These are phyloP conservation scores for Aphodius sticticus DNA, from an alignment of 2,888 invertebrate genomes.

Conservation along the genomic window DNA sequence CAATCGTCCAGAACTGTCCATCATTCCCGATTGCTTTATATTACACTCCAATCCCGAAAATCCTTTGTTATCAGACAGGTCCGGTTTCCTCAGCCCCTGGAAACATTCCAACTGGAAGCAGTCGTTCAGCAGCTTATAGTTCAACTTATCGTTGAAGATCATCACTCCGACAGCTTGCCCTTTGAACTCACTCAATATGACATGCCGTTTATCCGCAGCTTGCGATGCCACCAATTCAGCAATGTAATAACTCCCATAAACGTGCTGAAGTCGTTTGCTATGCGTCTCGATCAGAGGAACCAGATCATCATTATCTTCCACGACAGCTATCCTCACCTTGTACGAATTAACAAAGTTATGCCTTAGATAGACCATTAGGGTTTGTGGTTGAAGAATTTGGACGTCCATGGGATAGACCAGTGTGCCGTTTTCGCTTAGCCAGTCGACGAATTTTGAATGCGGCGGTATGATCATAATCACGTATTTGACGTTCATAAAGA, in stretches of 20 bases:
- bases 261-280: constrained; percentile 61
- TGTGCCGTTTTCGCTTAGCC: constrained; percentile 51
- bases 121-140: constrained; percentile 67
- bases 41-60: background rate
- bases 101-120: constrained; percentile 69
- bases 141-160: constrained; percentile 67
- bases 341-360: constrained; percentile 52
- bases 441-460: constrained; percentile 49
- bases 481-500: constrained; percentile 61
- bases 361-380: constrained; percentile 53
- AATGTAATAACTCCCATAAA: constrained; percentile 73
- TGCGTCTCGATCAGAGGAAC: constrained; percentile 68
- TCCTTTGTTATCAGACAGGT: constrained; percentile 34
- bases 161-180: constrained; percentile 66
- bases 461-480: constrained; percentile 65
- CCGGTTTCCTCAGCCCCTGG: constrained; percentile 63
- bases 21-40: background rate
- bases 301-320: constrained; percentile 80
- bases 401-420: constrained; percentile 49
- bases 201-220: constrained; percentile 54
- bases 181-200: constrained; percentile 68
- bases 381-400: constrained; percentile 46
- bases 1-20: background rate
- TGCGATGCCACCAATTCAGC: constrained; percentile 68
- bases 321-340: constrained; percentile 69